Evolutionary conservation across 2,797 vertebrate genomes (phyloP), one percentile per base, ranked within the genome.

Genomic region (Lateolabrax maculatus): DNA sequence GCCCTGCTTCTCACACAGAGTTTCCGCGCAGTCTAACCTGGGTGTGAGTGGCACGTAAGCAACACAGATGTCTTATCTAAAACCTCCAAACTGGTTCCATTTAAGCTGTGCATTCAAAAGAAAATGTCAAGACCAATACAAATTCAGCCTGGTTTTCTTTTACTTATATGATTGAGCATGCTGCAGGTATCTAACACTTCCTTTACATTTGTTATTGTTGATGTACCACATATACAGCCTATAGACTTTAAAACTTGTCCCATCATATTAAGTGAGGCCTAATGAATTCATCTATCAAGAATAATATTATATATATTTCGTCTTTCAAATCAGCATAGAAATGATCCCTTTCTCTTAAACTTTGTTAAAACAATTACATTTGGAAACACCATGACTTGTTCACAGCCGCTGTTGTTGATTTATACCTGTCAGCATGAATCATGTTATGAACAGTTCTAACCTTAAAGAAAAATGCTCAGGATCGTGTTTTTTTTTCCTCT

Each of bases 1-100:
- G 12, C 79, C 83, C 83, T 80, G 68, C 51, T 79, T 72, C 70
- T 76, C 62, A 62, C 23, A 27, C 79, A 76, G 63, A 12, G 63
- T 75, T 68, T 71, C 63, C 44, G 56, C 1, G 13, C 41, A 60
- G 61, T 52, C 23, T 31, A n/a, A 69, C 44, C 39, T 71, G 62
- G 83, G 56, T 1, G 67, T 83, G 75, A 63, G 67, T 61, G 6
- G 48, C 23, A 27, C 5, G 13, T 77, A 51, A 43, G 60, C 48
- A 64, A 63, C 48, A 29, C 1, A 27, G 15, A 43, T 55, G 49
- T 56, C 29, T 77, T 46, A 16, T 60, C 57, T 69, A 56, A 77
- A 81, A 77, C 27, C 58, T 67, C 27, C 7, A 49, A 56, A 44
- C 29, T 51, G 44, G 53, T 70, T 23, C 48, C 15, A 34, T 51